Conservation (phyloP, 2,888 invertebrate species). For the Geophilus truncorum region DNA sequence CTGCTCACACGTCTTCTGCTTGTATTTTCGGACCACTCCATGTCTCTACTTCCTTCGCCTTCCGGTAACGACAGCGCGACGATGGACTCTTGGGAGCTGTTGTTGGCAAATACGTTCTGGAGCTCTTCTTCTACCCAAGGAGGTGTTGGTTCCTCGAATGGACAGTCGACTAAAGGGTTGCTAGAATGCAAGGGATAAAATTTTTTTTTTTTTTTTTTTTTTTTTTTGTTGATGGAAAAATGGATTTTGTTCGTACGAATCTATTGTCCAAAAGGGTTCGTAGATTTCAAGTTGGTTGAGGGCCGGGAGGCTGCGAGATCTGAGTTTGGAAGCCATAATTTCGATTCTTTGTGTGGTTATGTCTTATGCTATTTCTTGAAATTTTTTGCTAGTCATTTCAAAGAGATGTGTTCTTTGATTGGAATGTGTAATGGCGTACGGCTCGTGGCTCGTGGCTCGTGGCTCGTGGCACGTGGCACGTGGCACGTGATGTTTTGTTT, state of each 20-base stretch:
- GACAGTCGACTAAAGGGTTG: background rate
- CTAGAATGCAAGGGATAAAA: background rate
- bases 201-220: background rate
- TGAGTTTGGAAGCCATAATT: background rate
- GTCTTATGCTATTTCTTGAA: background rate
- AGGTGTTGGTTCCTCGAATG: background rate
- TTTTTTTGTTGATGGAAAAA: background rate
- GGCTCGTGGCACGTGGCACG: background rate
- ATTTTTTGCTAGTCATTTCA: slow-evolving; percentile 1
- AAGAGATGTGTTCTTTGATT: too few relatives aligned
- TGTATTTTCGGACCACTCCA: background rate
- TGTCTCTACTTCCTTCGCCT: background rate
- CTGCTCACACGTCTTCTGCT: slow-evolving; percentile 1
- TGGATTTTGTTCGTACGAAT: background rate
- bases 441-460: background rate
- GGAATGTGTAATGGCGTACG: background rate
- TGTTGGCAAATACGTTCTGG: background rate
- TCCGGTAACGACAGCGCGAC: background rate
- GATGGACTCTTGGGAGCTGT: background rate
- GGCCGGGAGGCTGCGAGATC: background rate
- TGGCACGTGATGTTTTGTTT: background rate
- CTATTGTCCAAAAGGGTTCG: background rate
- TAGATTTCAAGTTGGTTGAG: background rate
- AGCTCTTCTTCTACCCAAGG: background rate
- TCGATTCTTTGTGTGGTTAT: too few relatives aligned